Evolutionary conservation across 2,113 vertebrate genomes (phyloP).

Genomic region (Smithornis capensis): DNA sequence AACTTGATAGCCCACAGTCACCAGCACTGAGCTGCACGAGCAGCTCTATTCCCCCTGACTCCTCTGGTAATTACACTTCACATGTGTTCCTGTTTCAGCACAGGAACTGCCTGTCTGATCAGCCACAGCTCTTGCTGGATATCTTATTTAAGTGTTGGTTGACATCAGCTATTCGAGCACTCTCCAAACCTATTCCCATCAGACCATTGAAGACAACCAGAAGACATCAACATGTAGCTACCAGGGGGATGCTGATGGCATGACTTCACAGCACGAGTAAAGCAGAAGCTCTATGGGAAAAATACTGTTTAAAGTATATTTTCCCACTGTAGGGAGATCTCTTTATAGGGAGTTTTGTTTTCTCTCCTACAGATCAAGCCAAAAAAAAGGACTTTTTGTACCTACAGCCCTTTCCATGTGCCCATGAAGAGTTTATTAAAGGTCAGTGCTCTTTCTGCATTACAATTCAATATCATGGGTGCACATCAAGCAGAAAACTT

Average conservation of each 20-base stretch:
- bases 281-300: background rate
- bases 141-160: background rate
- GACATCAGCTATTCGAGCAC: fast-evolving
- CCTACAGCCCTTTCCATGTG: background rate
- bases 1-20: background rate
- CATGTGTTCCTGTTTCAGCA: background rate
- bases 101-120: background rate
- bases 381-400: background rate
- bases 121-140: background rate
- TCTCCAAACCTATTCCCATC: background rate
- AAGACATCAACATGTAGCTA: background rate
- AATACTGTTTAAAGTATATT: fast-evolving
- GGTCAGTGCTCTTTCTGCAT: background rate
- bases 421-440: background rate
- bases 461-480: background rate
- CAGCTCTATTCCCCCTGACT: background rate
- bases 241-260: background rate
- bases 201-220: background rate
- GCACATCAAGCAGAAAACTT: background rate
- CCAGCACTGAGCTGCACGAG: background rate
- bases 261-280: fast-evolving
- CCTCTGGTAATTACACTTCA: background rate
- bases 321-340: background rate
- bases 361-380: background rate
- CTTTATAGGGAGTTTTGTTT: fast-evolving